phyloP scores from a whole-genome alignment of 2,113 vertebrate species.

The Crypturellus undulatus region DNA sequence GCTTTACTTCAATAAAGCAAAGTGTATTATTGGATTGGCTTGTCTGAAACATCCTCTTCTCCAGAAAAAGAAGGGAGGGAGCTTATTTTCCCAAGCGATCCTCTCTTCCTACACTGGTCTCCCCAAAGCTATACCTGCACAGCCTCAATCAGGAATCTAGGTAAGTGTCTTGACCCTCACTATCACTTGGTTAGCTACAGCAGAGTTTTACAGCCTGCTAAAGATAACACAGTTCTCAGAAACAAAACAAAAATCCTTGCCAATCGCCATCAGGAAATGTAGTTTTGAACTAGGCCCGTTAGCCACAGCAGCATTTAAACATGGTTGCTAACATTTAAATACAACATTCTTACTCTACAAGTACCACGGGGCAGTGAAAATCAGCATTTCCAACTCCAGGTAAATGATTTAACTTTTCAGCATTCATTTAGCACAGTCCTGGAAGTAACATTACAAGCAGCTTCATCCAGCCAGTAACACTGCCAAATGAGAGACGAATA shows the following conservation, averaged over 20 bases:
- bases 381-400: not conserved
- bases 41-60: not conserved
- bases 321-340: not conserved
- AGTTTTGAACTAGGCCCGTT: not conserved
- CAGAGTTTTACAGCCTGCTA: not conserved
- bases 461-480: not conserved
- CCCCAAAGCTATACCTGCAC: not conserved
- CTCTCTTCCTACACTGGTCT: not conserved
- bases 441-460: not conserved
- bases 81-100: not conserved
- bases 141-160: not conserved
- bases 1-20: not conserved
- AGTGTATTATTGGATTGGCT: not conserved
- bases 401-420: not conserved
- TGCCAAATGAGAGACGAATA: constrained; percentile 27
- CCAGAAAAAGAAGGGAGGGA: not conserved
- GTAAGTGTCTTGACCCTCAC: not conserved
- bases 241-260: not conserved
- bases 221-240: not conserved
- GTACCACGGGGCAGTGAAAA: not conserved
- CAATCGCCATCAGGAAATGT: not conserved
- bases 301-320: not conserved
- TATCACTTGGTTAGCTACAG: not conserved
- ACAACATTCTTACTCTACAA: not conserved
- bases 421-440: not conserved